Evolutionary conservation across 2,113 vertebrate species (phyloP), one percentile per base, ranked within the genome.

Genomic region (Platysteira castanea): DNA sequence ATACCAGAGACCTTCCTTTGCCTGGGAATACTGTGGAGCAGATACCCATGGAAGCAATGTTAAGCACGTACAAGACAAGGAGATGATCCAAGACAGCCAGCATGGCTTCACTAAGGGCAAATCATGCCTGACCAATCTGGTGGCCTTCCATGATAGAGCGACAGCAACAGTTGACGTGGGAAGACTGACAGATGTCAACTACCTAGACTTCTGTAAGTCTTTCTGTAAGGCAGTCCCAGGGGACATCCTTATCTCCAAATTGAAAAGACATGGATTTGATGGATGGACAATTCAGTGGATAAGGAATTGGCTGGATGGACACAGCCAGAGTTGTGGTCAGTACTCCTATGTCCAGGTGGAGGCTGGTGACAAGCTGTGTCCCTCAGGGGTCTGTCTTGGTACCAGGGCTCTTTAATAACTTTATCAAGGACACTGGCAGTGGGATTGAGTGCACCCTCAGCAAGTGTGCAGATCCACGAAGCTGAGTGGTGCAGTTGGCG

Each of bases 381-480:
- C 37, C 18, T 50, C 50, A 23, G 10, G 21, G 22, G 21, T 28
- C 31, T 0, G 0, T 57, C 12, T 37, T 37, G 33, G 28, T 28
- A 28, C 13, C 13, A 42, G 19, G 39, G 22, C 33, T 59, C 44
- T 67, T 74, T 44, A n/a, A 52, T 59, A 27, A 6, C 53, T 65
- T 65, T 44, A 28, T 23, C 31, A 57, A 4, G 44, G 27, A 44
- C 37, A 16, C 52, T 27, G 15, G 24, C 27, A 59, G 33, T 46
- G 44, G 10, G 33, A 67, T 6, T 16, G 39, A 75, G 10, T 14
- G 60, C 23, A 67, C 23, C 27, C 37, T 61, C 52, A 59, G 6
- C 46, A 67, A 44, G 28, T 28, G 22, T 60, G 15, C 28, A 59
- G 53, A 52, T 10, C n/a, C 3, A 2, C 5, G 9, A 75, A 39